Conservation (phyloP, 2,797 vertebrate genomes). For the Hapalemur alaotrensis region DNA sequence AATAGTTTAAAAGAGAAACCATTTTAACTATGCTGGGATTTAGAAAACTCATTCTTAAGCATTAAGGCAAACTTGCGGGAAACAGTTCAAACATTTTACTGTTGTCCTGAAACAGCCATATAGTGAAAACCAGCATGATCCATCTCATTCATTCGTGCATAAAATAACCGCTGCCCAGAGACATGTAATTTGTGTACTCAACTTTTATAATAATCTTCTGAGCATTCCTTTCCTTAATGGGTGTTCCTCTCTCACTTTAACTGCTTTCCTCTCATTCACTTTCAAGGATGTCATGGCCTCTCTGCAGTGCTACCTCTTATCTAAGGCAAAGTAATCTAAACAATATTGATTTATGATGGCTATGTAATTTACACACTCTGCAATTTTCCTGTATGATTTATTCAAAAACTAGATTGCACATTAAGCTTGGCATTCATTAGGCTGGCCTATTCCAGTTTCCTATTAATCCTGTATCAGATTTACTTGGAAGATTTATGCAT, state of each 20-base stretch:
- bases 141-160: not conserved
- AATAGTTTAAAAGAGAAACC: not conserved
- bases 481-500: slow-evolving; percentile 44
- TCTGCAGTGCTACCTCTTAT: not conserved
- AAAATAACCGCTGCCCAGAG: not conserved
- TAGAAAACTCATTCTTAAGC: not conserved
- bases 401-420: slow-evolving; percentile 65
- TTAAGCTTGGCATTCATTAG: slow-evolving; percentile 61
- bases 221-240: slow-evolving; percentile 49
- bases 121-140: not conserved
- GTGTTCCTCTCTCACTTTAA: slow-evolving; percentile 25
- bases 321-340: slow-evolving; percentile 35
- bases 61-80: not conserved
- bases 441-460: slow-evolving; percentile 9
- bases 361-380: slow-evolving; percentile 65
- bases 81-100: not conserved
- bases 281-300: slow-evolving; percentile 1
- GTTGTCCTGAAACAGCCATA: not conserved
- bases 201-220: slow-evolving; percentile 59
- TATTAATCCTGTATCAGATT: slow-evolving; percentile 52
- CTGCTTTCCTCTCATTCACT: slow-evolving; percentile 38
- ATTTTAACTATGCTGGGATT: not conserved
- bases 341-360: slow-evolving; percentile 63
- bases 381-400: slow-evolving; percentile 65
- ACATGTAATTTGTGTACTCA: slow-evolving; percentile 28